phyloP scores from a whole-genome alignment of 2,797 vertebrate genomes.

The Garrulus glandarius region DNA sequence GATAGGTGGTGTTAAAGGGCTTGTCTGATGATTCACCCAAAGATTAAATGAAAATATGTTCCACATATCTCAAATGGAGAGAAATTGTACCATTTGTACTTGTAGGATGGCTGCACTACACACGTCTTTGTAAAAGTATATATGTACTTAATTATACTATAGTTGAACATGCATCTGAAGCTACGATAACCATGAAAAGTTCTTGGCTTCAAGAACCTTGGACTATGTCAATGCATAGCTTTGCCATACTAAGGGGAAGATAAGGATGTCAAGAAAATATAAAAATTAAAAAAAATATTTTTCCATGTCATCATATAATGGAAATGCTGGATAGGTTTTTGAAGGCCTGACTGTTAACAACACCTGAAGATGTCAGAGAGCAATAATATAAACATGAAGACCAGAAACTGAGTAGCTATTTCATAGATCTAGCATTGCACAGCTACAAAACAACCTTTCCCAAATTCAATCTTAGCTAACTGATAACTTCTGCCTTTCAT shows the following conservation, averaged over 20 bases:
- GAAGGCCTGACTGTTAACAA: neutral
- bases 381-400: neutral
- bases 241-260: neutral
- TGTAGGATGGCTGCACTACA: neutral
- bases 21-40: neutral
- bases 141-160: neutral
- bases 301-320: neutral
- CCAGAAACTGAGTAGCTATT: neutral
- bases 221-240: neutral
- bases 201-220: neutral
- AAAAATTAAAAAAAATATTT: neutral
- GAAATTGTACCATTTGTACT: neutral
- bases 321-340: neutral
- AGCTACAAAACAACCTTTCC: neutral
- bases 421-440: neutral
- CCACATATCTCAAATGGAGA: neutral
- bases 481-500: neutral
- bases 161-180: neutral
- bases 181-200: neutral
- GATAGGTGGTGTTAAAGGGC: neutral
- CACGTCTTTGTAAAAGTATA: neutral
- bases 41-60: neutral
- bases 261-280: neutral
- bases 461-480: neutral
- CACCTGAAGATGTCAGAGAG: neutral